Evolutionary conservation across 2,888 invertebrate genomes (phyloP).

Genomic region (Hofmannophila pseudospretella): DNA sequence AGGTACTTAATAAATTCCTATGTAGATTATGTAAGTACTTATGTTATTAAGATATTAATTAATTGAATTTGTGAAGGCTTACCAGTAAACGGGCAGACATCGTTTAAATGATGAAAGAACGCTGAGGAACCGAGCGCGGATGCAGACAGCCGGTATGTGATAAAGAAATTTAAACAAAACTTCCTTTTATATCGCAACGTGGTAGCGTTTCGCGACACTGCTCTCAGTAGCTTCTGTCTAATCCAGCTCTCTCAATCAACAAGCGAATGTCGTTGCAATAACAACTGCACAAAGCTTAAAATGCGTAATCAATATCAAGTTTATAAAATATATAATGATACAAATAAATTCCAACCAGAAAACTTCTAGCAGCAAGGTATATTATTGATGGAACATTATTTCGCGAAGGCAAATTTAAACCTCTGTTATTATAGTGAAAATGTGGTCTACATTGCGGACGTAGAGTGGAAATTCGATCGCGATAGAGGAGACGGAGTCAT

Average conservation of each 20-base stretch:
- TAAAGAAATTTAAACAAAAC: conserved; percentile 73
- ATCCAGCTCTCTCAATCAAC: conserved; percentile 20
- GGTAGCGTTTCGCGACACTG: conserved; percentile 73
- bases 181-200: conserved; percentile 76
- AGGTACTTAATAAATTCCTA: too few relatives aligned
- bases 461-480: conserved; percentile 33
- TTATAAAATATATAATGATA: conserved; percentile 15
- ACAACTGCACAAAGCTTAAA: conserved; percentile 23
- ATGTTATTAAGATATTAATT: too few relatives aligned
- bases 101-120: conserved; percentile 33
- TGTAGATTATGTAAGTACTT: too few relatives aligned
- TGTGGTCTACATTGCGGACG: conserved; percentile 27
- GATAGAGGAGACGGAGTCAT: conserved; percentile 10
- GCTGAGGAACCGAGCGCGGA: conserved; percentile 52
- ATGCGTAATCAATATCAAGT: conserved; percentile 12
- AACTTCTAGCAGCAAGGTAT: conserved; percentile 19
- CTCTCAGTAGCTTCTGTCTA: conserved; percentile 47
- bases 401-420: conserved; percentile 19
- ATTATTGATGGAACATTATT: conserved; percentile 8
- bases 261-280: conserved; percentile 30
- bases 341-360: conserved; percentile 30
- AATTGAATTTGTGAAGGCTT: conserved; percentile 32
- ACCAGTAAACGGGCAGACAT: conserved; percentile 75
- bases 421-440: conserved; percentile 39
- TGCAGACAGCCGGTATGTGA: conserved; percentile 60